A percentile compares a stretch with the other conserved stretches of the same genome.
Evolutionary conservation across 1,140 invertebrate species (phyloP).

Genomic region (Metaphire vulgaris): DNA sequence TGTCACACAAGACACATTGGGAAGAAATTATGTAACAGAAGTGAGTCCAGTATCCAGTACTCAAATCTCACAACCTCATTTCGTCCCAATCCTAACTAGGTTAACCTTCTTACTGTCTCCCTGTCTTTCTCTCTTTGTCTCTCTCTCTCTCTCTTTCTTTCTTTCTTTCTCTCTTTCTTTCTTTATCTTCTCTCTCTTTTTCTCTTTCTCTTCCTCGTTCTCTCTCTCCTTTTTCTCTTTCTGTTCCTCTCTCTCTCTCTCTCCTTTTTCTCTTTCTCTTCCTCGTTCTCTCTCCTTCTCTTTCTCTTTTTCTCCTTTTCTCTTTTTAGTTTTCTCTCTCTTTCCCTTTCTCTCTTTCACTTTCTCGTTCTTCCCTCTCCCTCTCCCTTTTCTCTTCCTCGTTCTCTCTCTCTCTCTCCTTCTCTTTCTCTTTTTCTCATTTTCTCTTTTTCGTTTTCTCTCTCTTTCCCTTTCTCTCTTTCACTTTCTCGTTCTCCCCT

Average conservation of each 20-base stretch:
- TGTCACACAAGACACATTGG: too few relatives aligned
- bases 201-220: neutral
- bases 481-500: neutral
- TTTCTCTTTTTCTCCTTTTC: neutral
- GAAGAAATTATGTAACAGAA: too few relatives aligned
- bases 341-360: neutral
- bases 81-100: too few relatives aligned
- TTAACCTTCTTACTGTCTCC: neutral
- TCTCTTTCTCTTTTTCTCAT: neutral
- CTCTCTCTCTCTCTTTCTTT: neutral
- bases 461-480: neutral
- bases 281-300: neutral
- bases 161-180: neutral
- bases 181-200: neutral
- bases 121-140: constrained; percentile 12
- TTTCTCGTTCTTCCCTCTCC: neutral
- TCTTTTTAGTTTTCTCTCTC: neutral
- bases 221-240: neutral
- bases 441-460: neutral
- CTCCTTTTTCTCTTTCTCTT: neutral
- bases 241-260: neutral
- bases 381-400: neutral
- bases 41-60: too few relatives aligned
- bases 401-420: neutral
- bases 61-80: too few relatives aligned